phyloP scores from a whole-genome alignment of 2,113 vertebrate species.

The Peromyscus polionotus region DNA sequence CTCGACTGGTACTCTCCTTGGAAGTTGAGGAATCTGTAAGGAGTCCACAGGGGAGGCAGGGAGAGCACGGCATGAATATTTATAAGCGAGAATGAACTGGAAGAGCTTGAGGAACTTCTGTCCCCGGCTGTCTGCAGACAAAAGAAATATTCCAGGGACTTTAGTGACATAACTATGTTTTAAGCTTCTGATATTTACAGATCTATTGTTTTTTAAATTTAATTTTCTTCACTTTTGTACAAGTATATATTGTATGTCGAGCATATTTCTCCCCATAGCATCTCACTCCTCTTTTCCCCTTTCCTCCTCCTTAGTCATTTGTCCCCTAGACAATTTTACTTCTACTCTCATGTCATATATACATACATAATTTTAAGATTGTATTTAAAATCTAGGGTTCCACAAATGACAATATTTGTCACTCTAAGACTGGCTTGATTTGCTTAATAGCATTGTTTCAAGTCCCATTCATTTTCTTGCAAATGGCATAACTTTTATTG shows the following conservation, averaged over 20 bases:
- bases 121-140: conserved; percentile 69
- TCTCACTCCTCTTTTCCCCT: too few relatives aligned
- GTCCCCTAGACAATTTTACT: neutral
- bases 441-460: neutral
- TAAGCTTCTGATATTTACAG: conserved; percentile 77
- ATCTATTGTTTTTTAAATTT: conserved; percentile 80
- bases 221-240: neutral
- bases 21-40: neutral
- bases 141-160: conserved; percentile 76
- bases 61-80: conserved; percentile 74
- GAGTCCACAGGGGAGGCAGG: neutral
- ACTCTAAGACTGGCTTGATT: neutral
- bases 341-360: neutral
- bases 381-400: too few relatives aligned
- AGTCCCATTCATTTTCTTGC: neutral
- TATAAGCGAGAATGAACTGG: conserved; percentile 73
- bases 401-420: neutral
- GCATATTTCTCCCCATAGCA: neutral
- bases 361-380: neutral
- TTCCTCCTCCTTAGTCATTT: neutral
- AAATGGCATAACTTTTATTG: neutral
- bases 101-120: conserved; percentile 70
- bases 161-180: conserved; percentile 65
- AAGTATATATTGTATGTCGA: neutral
- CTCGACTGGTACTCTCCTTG: neutral